A percentile compares a stretch with the other conserved stretches of the same genome.
Evolutionary conservation across 2,797 vertebrate species (phyloP).

Genomic region (Anguilla obscura): DNA sequence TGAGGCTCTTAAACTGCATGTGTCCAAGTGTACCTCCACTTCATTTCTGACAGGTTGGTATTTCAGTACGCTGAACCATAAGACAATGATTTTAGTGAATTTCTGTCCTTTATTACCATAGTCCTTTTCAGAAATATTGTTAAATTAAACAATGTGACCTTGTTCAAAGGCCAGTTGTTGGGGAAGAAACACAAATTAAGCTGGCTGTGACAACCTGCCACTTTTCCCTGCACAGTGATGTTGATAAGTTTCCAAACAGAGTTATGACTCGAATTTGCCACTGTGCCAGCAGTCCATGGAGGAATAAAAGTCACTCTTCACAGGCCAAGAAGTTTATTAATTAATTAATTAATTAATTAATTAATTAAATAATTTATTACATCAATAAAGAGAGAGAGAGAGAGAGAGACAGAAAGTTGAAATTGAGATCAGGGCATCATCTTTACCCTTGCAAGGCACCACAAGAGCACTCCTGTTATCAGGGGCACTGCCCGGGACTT

Average conservation of each 20-base stretch:
- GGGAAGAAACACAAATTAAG: neutral
- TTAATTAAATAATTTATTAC: neutral
- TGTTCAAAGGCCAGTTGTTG: neutral
- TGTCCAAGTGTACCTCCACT: neutral
- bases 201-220: neutral
- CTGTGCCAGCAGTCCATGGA: neutral
- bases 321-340: neutral
- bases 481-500: no score
- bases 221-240: neutral
- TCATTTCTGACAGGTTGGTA: neutral
- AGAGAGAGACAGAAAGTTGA: conserved; percentile 9
- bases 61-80: neutral
- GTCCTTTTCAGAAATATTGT: neutral
- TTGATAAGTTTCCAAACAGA: neutral
- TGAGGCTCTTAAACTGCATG: neutral
- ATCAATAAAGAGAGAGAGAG: neutral
- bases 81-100: neutral
- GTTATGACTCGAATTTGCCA: neutral
- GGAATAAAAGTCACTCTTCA: neutral
- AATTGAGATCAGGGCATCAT: conserved; percentile 21
- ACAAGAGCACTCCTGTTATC: no score
- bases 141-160: neutral
- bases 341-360: no score
- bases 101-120: neutral
- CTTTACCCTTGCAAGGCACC: conserved; percentile 2